Conservation (phyloP, 1,140 invertebrate species). For the Octopus sinensis region DNA sequence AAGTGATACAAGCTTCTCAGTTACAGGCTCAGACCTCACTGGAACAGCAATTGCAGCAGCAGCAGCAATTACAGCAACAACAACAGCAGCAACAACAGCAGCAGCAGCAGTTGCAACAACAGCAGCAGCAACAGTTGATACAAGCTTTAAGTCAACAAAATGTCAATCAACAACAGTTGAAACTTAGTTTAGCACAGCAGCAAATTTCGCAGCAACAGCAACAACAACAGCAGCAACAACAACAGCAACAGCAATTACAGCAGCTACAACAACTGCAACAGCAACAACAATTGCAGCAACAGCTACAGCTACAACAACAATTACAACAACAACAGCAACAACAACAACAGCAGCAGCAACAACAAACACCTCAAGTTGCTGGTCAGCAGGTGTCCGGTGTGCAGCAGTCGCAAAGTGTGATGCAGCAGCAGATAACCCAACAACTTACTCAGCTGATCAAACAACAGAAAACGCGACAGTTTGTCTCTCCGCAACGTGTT, state of each 20-base stretch:
- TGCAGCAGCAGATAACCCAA: neutral
- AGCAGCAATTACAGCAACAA: neutral
- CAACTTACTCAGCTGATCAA: neutral
- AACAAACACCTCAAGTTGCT: neutral
- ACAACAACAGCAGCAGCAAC: neutral
- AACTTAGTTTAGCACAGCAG: neutral
- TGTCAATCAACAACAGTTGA: neutral
- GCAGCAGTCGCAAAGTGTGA: neutral
- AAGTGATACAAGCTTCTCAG: neutral
- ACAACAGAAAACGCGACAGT: neutral
- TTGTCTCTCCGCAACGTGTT: neutral
- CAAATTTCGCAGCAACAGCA: neutral
- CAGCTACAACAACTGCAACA: neutral
- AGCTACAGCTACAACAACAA: neutral
- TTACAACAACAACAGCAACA: conserved; percentile 1
- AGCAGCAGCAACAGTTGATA: neutral
- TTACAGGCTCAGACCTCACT: too few relatives aligned
- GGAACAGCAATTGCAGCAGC: neutral
- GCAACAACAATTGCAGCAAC: neutral
- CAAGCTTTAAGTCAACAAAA: neutral
- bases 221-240: neutral
- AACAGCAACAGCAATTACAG: neutral
- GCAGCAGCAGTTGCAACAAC: neutral
- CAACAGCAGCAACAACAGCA: neutral
- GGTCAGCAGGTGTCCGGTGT: neutral